A percentile compares a stretch with the other conserved stretches of the same genome.
Evolutionary conservation across 2,113 vertebrate genomes (phyloP).

Genomic region (Grus americana): DNA sequence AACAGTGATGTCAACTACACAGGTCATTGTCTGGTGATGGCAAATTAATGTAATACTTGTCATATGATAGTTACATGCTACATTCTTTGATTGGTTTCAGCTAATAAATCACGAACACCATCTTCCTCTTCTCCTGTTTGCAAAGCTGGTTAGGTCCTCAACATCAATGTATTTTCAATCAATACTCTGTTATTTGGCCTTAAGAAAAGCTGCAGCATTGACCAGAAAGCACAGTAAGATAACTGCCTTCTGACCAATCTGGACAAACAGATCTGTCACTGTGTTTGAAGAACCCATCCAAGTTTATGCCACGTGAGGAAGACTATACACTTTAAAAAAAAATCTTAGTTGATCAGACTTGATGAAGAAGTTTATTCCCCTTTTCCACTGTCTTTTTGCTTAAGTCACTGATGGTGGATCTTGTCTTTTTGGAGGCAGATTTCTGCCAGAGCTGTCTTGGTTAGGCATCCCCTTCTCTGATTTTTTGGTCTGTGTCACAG

Average conservation of each 20-base stretch:
- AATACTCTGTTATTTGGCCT: constrained; percentile 3
- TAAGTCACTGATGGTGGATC: not conserved
- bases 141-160: not conserved
- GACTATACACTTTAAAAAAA: not conserved
- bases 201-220: not conserved
- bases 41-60: not conserved
- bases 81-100: not conserved
- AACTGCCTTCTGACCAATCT: not conserved
- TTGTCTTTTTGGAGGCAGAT: not conserved
- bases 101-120: not conserved
- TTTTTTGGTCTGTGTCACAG: not conserved
- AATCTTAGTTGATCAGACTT: not conserved
- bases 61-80: not conserved
- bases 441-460: not conserved
- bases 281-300: not conserved
- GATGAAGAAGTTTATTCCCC: not conserved
- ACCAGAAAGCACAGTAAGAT: not conserved
- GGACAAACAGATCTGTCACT: not conserved
- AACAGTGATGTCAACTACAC: not conserved
- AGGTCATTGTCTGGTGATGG: not conserved
- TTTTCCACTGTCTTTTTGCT: not conserved
- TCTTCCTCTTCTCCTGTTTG: not conserved
- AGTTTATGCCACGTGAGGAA: not conserved
- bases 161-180: not conserved
- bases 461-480: not conserved